These are phyloP conservation scores for Palythoa caribaeorum DNA, from an alignment of 92 coral and sea anemone species.

Conservation along the genomic window DNA sequence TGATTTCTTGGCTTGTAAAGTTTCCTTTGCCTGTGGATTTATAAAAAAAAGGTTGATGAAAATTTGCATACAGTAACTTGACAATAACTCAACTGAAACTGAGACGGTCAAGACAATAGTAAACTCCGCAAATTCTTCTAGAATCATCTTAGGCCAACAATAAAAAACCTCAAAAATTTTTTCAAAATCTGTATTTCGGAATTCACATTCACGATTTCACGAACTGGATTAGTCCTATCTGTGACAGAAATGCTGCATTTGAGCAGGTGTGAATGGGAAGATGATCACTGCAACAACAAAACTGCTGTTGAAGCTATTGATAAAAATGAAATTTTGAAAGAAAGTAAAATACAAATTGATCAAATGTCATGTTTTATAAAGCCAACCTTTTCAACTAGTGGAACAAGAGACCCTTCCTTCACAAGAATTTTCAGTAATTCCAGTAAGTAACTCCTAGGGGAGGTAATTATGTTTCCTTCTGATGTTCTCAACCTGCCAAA, in stretches of 20 bases:
- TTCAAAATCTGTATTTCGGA: too few species aligned
- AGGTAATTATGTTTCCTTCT: conserved; percentile 97
- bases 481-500: conserved; percentile 93
- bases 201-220: too few species aligned
- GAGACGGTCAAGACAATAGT: neutral
- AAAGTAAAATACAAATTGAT: neutral
- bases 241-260: too few species aligned
- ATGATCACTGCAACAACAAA: too few species aligned
- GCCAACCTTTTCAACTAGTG: conserved; percentile 90
- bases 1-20: conserved; percentile 78
- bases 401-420: conserved; percentile 88
- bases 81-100: neutral
- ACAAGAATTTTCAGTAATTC: conserved; percentile 94
- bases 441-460: conserved; percentile 92
- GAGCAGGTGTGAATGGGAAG: too few species aligned
- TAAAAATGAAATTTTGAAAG: neutral
- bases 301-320: neutral
- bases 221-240: too few species aligned
- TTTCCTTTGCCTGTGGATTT: conserved; percentile 80
- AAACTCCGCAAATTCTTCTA: too few species aligned
- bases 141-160: too few species aligned
- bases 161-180: too few species aligned
- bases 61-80: neutral
- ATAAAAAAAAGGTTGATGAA: neutral
- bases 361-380: neutral